Evolutionary conservation across 23 tunicate species (phyloP), one percentile per base, ranked within the genome.

Genomic region (Trididemnum nubilum): DNA sequence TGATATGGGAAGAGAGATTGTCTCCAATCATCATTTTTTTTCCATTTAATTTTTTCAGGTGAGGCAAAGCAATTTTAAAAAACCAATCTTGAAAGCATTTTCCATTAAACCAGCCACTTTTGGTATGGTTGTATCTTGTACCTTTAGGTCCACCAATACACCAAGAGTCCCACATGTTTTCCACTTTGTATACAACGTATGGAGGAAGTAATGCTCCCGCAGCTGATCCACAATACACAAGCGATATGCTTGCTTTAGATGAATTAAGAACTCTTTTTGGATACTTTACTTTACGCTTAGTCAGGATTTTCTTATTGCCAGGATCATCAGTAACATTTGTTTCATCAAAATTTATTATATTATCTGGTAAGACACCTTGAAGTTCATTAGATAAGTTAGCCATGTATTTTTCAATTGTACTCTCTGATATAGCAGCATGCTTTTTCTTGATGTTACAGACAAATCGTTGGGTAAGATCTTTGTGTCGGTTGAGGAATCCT

Each of bases 71-170:
- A 52, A 54, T 36, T 5, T 2, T 77, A 29, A 58, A 52, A 40
- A 77, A 77, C 82, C 82, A 77, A 33, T 77, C 82, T 52, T 51
- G 40, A 25, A 77, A 77, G 2, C 52, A 18, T n/a, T 58, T 30
- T 52, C 38, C 69, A 52, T 77, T 70, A 77, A 77, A 77, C 82
- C 82, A 77, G 3, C 82, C 82, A 52, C n/a, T 5, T 54, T 54
- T 77, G 70, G 69, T 52, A 21, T 70, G 24, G 15, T 33, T 36
- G 40, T 77, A 77, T 12, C 82, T 54, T 5, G 82, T 30, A 19
- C 36, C 29, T 52, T 54, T 54, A 30, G 82, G 70, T 30, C 82
- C 82, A 77, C 82, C 82, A 32, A 19, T 25, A 29, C 67, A 52
- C 82, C 82, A 77, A 31, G 26, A 30, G 36, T 77, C 29, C 34